These are phyloP conservation scores for Atractosteus spatula DNA, from an alignment of 2,113 vertebrate species.

Conservation along the genomic window DNA sequence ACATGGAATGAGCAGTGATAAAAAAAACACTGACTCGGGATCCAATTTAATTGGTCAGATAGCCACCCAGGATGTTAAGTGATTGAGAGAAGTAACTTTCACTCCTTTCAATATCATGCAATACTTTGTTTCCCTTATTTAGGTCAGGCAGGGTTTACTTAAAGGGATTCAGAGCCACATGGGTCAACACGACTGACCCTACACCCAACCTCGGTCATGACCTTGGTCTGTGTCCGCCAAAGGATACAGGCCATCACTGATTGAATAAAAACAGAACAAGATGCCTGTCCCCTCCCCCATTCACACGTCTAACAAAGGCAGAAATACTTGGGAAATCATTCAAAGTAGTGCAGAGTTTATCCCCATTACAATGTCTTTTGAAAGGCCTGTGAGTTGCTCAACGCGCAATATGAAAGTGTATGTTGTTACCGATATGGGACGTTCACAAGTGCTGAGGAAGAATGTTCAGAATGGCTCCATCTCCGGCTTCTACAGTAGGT, in stretches of 20 bases:
- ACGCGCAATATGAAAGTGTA: not conserved
- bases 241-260: slow-evolving; percentile 39
- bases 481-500: too few relatives aligned
- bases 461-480: too few relatives aligned
- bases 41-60: too few relatives aligned
- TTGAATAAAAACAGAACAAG: slow-evolving; percentile 39
- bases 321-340: not conserved
- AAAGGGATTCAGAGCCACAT: too few relatives aligned
- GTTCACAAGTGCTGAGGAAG: too few relatives aligned
- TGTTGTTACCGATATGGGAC: not conserved
- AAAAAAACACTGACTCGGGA: too few relatives aligned
- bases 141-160: too few relatives aligned
- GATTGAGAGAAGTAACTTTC: too few relatives aligned
- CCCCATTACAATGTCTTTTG: not conserved
- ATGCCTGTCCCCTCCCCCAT: slow-evolving; percentile 35
- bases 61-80: too few relatives aligned
- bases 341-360: not conserved
- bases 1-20: too few relatives aligned
- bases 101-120: too few relatives aligned
- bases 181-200: slow-evolving; percentile 41
- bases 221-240: slow-evolving; percentile 43
- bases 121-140: too few relatives aligned
- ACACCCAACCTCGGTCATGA: slow-evolving; percentile 45
- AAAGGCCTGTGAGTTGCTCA: not conserved
- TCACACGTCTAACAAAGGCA: slow-evolving; percentile 32